Base-by-base conservation (phyloP, 2,888 invertebrate genomes). In the Bombyx huttoni region DNA sequence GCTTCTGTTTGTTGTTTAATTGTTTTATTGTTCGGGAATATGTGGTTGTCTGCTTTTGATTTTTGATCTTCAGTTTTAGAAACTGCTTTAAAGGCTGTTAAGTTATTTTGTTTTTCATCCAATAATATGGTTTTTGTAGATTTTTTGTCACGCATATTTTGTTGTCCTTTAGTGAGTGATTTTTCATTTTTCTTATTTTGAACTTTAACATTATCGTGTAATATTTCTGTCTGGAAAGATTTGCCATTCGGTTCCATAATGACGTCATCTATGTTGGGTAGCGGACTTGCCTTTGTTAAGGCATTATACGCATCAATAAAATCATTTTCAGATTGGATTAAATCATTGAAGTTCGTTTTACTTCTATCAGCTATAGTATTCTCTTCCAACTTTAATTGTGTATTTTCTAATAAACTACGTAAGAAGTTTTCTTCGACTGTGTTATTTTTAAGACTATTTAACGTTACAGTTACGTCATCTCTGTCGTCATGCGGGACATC, bases 271-370 rank as follows among this genome's bases (percentile, higher is more conserved):
- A 81, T 62, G 60, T 73, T 80, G n/a, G 85, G 85, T 51, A 88
- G 64, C 49, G 88, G 88, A 58, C 83, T 86, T 48, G 73, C 67
- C 54, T 80, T 68, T 34, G 89, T 81, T 55, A 88, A 64, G 49
- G 86, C 86, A 64, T 88, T 88, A 55, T 88, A 88, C 33, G 88
- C 89, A 58, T 84, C 79, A 49, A 88, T 87, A 60, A 88, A 88
- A 62, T 88, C 89, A 61, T 79, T 86, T 72, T 88, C 88, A 3
- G 82, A 81, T 63, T 84, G 84, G 48, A 73, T 70, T 46, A 87
- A 73, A 63, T 86, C 86, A 52, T 77, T 51, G 24, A 70, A 57
- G 54, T 70, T 66, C 49, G 63, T 57, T 60, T 70, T 73, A 50
- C 58, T 52, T 53, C 47, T 58, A 48, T 50, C 46, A 46, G 51